Base-by-base conservation (phyloP, 2,113 vertebrate genomes). In the Oryzias woworae region DNA sequence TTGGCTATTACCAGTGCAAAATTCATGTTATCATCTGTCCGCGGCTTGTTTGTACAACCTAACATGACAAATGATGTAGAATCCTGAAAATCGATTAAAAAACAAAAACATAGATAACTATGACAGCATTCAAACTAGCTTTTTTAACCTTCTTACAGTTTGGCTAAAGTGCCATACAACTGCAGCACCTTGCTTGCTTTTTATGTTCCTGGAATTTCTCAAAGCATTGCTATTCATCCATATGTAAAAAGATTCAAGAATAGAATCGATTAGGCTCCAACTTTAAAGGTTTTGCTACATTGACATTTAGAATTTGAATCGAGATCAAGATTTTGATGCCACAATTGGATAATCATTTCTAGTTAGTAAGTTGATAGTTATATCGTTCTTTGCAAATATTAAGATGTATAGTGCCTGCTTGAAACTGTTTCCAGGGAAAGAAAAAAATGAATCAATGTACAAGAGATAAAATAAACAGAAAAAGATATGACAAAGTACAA, bases 401-500 rank as follows among this genome's bases (percentile, higher is more conserved):
- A 36, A 12, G 36, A 36, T 15, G 50, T 54, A 15, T 51, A n/a
- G 14, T 4, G 24, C 3, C 14, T 15, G 57, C 53, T 6, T 50
- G 43, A 68, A 52, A 61, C 2, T 56, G 45, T 66, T 54, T 69
- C 55, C 4, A 49, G 67, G 64, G 22, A 12, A n/a, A 26, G 15
- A 2, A 23, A 61, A 36, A 51, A 53, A 62, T 58, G 20, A 36
- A 58, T 58, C 36, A 50, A 66, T 44, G 24, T 58, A 26, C 28
- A 41, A 69, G 14, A 13, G 26, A 13, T 62, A 48, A 20, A 69
- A 41, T 15, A 31, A 46, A 62, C 22, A 60, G 51, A n/a, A 49
- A 50, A 28, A 54, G 16, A 31, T 13, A 75, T 65, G 52, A 22
- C 67, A 75, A 71, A 14, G 28, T 46, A 49, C 53, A 50, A 71